Evolutionary conservation across 92 coral and sea anemone genomes (phyloP).

Genomic region (Bergia puertoricense): DNA sequence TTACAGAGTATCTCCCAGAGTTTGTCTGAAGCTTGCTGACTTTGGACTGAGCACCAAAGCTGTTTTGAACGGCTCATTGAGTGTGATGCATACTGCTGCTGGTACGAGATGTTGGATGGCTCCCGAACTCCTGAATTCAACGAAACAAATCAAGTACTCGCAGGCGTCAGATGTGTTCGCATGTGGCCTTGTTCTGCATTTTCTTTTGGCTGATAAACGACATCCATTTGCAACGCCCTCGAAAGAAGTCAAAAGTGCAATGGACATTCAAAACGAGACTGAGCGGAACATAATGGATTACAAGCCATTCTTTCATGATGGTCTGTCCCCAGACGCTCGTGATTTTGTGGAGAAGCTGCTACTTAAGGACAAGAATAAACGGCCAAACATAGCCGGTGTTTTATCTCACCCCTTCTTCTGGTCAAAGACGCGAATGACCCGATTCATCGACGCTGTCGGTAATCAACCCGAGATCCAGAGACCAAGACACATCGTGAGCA

Average conservation of each 20-base stretch:
- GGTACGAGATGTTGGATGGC: slow-evolving; percentile 55
- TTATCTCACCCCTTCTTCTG: slow-evolving; percentile 52
- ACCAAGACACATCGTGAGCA: not conserved
- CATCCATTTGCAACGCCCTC: slow-evolving; percentile 47
- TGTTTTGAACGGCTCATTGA: slow-evolving; percentile 27
- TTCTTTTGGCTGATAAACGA: slow-evolving; percentile 27
- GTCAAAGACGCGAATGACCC: slow-evolving; percentile 38
- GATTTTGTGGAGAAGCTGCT: slow-evolving; percentile 39
- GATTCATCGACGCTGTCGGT: slow-evolving; percentile 45
- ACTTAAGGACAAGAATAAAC: slow-evolving; percentile 10
- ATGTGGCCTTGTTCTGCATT: slow-evolving; percentile 53
- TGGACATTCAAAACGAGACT: slow-evolving; percentile 20
- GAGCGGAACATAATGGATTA: slow-evolving; percentile 39
- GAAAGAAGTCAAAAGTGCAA: not conserved
- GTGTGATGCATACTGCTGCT: slow-evolving; percentile 38
- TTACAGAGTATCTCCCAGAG: slow-evolving; percentile 32
- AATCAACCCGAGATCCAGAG: slow-evolving; percentile 48
- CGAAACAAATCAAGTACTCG: not conserved
- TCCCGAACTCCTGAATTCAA: not conserved
- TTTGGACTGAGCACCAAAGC: too few relatives aligned
- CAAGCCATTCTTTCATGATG: not conserved
- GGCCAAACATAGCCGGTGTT: slow-evolving; percentile 35
- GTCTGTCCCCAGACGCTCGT: slow-evolving; percentile 40
- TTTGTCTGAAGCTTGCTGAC: slow-evolving; percentile 47
- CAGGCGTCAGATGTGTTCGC: slow-evolving; percentile 51